Evolutionary conservation across 2,113 vertebrate species (phyloP).

Genomic region (Apteryx owenii): DNA sequence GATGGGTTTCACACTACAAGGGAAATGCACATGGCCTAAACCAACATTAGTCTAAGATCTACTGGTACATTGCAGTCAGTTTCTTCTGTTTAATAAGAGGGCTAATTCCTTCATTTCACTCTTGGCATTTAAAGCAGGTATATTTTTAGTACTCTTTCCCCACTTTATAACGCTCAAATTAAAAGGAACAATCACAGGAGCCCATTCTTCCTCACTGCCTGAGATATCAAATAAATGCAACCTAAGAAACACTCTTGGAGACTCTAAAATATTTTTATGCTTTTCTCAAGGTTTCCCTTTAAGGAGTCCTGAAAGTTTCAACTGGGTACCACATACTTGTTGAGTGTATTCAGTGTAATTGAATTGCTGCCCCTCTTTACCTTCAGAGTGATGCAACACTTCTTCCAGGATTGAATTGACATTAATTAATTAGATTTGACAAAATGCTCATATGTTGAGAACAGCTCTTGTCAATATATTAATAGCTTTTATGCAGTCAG

Average conservation of each 20-base stretch:
- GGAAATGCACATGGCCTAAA: background rate
- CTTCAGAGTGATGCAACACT: slow-evolving; percentile 27
- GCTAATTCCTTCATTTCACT: background rate
- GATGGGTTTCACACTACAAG: background rate
- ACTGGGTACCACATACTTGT: background rate
- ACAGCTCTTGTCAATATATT: background rate
- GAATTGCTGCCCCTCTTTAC: background rate
- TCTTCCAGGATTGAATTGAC: background rate
- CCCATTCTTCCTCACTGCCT: background rate
- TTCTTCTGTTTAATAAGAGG: background rate
- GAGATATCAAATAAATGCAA: background rate
- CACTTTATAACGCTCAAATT: slow-evolving; percentile 2
- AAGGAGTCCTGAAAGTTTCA: background rate
- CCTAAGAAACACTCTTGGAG: background rate
- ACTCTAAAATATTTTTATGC: background rate
- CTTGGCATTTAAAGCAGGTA: slow-evolving; percentile 16
- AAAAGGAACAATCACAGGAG: slow-evolving; percentile 11
- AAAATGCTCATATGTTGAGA: slow-evolving; percentile 32
- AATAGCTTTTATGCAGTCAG: background rate
- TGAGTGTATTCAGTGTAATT: background rate
- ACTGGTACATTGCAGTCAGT: background rate
- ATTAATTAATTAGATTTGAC: slow-evolving; percentile 14
- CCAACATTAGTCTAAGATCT: background rate
- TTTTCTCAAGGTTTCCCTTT: background rate
- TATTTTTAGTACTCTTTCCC: background rate